Percentiles rank a stretch among this genome's conserved stretches.
phyloP scores from a whole-genome alignment of 1,140 invertebrate species.

The Pollicipes pollicipes region DNA sequence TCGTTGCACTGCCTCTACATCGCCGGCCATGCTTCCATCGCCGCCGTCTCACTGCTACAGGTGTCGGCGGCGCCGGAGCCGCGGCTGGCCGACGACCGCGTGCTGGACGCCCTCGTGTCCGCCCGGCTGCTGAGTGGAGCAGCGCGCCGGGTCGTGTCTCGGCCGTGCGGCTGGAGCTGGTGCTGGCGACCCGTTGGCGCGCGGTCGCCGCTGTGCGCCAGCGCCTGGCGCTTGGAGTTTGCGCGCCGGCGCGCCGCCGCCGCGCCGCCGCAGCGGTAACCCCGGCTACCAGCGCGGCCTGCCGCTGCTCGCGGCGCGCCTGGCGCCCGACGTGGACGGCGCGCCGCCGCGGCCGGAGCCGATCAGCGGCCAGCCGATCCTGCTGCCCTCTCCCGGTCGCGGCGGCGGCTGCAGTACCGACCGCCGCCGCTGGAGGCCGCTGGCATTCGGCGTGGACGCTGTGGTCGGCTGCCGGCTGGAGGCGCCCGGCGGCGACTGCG shows the following conservation, averaged over 20 bases:
- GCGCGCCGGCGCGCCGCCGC: no score
- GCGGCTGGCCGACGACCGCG: neutral
- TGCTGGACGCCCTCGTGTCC: neutral
- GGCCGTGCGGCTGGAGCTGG: neutral
- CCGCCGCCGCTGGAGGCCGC: conserved; percentile 4
- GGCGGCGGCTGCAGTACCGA: conserved; percentile 10
- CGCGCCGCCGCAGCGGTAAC: neutral
- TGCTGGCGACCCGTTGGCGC: neutral
- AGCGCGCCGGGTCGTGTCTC: neutral
- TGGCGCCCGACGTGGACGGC: neutral
- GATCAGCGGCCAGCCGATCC: conserved; percentile 6
- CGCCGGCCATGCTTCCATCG: no score
- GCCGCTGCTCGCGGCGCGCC: neutral
- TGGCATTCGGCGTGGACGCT: conserved; percentile 14
- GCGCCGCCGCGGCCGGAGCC: no score
- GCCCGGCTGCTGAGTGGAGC: neutral
- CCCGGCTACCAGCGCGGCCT: neutral
- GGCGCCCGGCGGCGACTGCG: conserved; percentile 9
- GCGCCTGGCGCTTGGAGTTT: neutral
- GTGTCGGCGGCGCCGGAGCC: neutral
- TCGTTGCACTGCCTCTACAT: no score
- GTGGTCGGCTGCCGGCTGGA: conserved; percentile 9
- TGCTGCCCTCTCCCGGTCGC: conserved; percentile 8
- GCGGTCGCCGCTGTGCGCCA: neutral
- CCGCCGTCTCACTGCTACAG: neutral